Conservation (phyloP, 2,888 invertebrate genomes). For the Morinoia aosen region DNA sequence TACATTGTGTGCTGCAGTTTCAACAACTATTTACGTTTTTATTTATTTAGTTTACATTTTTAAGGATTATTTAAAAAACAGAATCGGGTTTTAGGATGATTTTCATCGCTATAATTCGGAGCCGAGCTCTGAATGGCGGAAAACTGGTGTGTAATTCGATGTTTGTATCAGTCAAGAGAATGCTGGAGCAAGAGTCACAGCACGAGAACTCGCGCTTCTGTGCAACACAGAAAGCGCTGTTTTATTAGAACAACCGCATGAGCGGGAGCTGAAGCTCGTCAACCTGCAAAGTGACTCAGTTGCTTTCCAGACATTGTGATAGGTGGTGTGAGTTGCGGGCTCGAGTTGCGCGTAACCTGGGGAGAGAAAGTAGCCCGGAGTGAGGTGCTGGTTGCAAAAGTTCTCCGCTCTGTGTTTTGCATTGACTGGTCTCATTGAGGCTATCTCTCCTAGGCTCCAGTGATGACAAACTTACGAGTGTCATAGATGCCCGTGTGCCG, state of each 20-base stretch:
- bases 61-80: no score
- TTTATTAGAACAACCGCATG: not conserved
- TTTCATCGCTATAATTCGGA: no score
- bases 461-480: not conserved
- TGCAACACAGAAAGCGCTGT: not conserved
- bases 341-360: not conserved
- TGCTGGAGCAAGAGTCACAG: not conserved
- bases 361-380: conserved; percentile 34
- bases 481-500: not conserved
- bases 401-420: not conserved
- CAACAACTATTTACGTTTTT: no score
- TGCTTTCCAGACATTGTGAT: conserved; percentile 13
- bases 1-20: no score
- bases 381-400: conserved; percentile 45
- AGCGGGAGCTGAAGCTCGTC: not conserved
- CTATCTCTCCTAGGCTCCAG: not conserved
- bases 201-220: not conserved
- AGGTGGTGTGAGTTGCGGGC: not conserved
- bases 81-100: no score
- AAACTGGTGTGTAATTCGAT: not conserved
- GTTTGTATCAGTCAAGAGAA: not conserved
- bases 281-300: not conserved
- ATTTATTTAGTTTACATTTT: no score
- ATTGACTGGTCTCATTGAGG: conserved; percentile 9
- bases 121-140: not conserved